Evolutionary conservation across 2,113 vertebrate genomes (phyloP), one percentile per base, ranked within the genome.

Genomic region (Prunella himalayana): DNA sequence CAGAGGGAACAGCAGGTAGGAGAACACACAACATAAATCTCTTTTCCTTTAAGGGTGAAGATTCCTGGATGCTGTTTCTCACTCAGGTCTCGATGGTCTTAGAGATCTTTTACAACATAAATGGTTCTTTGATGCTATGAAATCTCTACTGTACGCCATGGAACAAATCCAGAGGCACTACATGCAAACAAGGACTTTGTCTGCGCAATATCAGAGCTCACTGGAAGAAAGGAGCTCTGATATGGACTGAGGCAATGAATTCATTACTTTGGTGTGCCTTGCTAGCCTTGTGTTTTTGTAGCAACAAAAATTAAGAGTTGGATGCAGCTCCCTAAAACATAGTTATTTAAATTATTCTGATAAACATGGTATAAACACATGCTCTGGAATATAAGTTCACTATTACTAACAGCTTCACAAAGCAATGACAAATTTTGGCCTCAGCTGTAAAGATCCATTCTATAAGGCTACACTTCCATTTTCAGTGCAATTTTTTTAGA

Each of bases 171-270:
- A 64, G 50, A 78, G 28, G 51, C 20, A 24, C 14, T 19, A 50
- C 28, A 33, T 6, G 47, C 37, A 71, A 47, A 77, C 54, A 42
- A 60, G 35, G n/a, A 77, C 41, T 92, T 73, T 77, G 50, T 56
- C 68, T 66, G 12, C 0, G 0, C 65, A 61, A 23, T 11, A 57
- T 53, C 4, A 2, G 17, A 90, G 45, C 15, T 81, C 41, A 51
- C 7, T 44, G 35, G 24, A 90, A 82, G n/a, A 25, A 66, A 47
- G 72, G 37, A 83, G 31, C 12, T 59, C 59, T 57, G 64, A 81
- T 83, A 35, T 9, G 11, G 42, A 70, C 42, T 69, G 20, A 83
- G 33, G 42, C 60, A 81, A 81, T 9, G 5, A 86, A 73, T 66
- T 57, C 11, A 45, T 73, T 69, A 31, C 16, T 81, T 81, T 59